Conservation (phyloP, 2,888 invertebrate species). For the Drosophila ezoana region DNA sequence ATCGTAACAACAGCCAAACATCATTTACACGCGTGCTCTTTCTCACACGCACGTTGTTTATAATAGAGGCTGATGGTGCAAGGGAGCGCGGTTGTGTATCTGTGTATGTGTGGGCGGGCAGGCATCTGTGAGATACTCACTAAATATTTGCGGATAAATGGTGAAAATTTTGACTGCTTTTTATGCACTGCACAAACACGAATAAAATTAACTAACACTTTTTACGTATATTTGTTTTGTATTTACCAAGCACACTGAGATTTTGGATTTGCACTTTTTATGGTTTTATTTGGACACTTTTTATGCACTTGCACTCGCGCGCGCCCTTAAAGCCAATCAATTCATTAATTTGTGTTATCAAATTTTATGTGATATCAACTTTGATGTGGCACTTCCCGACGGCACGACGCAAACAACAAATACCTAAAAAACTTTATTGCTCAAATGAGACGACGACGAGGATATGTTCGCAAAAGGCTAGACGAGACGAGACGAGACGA, state of each 20-base stretch:
- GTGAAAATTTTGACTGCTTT: constrained; percentile 82
- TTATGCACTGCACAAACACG: constrained; percentile 59
- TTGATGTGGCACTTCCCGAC: constrained; percentile 33
- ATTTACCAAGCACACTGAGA: not conserved
- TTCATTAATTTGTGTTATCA: constrained; percentile 58
- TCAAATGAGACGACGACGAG: constrained; percentile 24
- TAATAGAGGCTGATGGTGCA: constrained; percentile 34
- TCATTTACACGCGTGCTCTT: constrained; percentile 81
- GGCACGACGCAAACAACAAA: constrained; percentile 34
- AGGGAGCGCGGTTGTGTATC: constrained; percentile 20
- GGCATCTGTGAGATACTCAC: constrained; percentile 79
- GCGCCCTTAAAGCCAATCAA: constrained; percentile 32
- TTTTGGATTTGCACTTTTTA: constrained; percentile 30
- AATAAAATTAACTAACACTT: constrained; percentile 36
- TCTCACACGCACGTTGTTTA: constrained; percentile 66
- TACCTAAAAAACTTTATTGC: constrained; percentile 31
- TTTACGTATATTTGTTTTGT: constrained; percentile 24
- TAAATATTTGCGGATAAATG: constrained; percentile 83
- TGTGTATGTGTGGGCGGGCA: constrained; percentile 52
- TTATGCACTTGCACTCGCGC: constrained; percentile 15
- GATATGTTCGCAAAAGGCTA: constrained; percentile 31
- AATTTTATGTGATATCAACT: constrained; percentile 52
- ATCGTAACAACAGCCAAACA: constrained; percentile 51
- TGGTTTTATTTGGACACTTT: constrained; percentile 64
- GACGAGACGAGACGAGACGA: constrained; percentile 29